Percentiles rank a stretch among this genome's conserved stretches.
These are phyloP conservation scores for Chloropsis hardwickii DNA, from an alignment of 2,113 vertebrate genomes.

Conservation along the genomic window DNA sequence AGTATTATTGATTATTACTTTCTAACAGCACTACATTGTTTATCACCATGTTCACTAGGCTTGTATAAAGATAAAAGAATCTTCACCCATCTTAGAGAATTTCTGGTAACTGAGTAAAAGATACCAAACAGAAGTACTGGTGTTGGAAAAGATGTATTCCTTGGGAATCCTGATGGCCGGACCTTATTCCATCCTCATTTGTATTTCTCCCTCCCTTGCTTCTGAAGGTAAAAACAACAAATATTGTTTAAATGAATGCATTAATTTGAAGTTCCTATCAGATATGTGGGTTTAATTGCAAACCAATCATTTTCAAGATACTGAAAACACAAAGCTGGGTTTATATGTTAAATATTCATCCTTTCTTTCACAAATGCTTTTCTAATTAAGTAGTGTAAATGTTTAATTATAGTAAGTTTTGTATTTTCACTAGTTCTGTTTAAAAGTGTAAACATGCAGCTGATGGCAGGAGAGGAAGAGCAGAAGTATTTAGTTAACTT, in stretches of 20 bases:
- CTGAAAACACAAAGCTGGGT: background rate
- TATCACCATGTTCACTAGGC: background rate
- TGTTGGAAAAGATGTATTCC: background rate
- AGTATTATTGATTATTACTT: background rate
- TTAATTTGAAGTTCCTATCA: background rate
- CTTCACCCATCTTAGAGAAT: background rate
- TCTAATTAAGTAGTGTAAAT: background rate
- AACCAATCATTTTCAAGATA: background rate
- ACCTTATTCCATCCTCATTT: background rate
- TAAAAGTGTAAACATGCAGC: background rate
- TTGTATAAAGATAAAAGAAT: background rate
- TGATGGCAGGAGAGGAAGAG: background rate
- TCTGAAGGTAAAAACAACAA: background rate
- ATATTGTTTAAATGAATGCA: background rate
- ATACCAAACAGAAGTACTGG: background rate
- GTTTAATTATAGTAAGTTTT: background rate
- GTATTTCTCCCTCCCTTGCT: background rate
- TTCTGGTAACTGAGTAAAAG: background rate
- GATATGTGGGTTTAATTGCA: background rate
- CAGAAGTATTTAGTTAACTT: background rate
- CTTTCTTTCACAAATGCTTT: background rate
- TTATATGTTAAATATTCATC: background rate
- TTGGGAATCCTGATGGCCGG: background rate
- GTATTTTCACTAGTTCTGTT: background rate
- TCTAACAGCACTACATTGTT: background rate